These are phyloP conservation scores for Malurus leucopterus DNA, from an alignment of 2,797 vertebrate genomes.

Conservation along the genomic window DNA sequence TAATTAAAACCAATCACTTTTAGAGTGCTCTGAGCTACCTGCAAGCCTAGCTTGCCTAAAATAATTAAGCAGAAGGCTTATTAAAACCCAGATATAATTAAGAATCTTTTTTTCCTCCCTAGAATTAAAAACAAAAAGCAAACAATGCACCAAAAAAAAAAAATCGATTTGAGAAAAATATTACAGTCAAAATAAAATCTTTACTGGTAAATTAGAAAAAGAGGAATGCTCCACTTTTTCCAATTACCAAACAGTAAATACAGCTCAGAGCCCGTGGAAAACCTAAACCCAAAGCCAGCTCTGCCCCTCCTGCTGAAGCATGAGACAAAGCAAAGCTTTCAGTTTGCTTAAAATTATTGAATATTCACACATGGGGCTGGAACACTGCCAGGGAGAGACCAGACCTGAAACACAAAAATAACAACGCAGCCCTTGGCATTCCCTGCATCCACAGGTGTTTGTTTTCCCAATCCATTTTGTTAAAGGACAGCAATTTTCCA, in stretches of 20 bases:
- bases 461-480: not conserved
- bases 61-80: slow-evolving; percentile 21
- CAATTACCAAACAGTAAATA: not conserved
- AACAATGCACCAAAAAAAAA: not conserved
- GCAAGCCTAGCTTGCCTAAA: not conserved
- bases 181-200: not conserved
- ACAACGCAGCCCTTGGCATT: not conserved
- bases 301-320: not conserved
- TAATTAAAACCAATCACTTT: slow-evolving; percentile 25
- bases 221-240: not conserved
- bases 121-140: not conserved
- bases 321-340: not conserved
- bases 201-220: not conserved
- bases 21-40: slow-evolving; percentile 2
- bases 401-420: not conserved
- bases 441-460: not conserved
- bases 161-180: not conserved
- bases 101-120: not conserved
- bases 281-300: not conserved
- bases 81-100: not conserved
- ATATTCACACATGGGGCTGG: not conserved
- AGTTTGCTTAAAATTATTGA: not conserved
- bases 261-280: not conserved
- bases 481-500: not conserved
- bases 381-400: not conserved